These are phyloP conservation scores for Micrastur ruficollis DNA, from an alignment of 2,797 vertebrate species.

Conservation along the genomic window DNA sequence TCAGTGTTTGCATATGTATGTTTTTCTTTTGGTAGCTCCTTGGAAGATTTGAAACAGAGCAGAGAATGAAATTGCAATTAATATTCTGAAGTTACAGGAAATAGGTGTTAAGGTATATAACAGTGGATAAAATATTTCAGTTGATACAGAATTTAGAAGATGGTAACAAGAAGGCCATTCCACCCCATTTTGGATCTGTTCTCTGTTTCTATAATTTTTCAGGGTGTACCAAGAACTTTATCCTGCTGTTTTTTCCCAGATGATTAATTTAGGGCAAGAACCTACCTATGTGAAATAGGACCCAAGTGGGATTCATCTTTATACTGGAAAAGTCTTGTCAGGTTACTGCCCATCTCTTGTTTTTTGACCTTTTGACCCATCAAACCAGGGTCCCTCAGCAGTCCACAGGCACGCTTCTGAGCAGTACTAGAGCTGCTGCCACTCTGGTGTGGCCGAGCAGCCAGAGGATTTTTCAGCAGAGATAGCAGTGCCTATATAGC, in stretches of 20 bases:
- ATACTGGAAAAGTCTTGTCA: neutral
- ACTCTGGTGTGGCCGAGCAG: too few relatives aligned
- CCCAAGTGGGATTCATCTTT: neutral
- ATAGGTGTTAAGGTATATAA: neutral
- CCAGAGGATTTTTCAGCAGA: neutral
- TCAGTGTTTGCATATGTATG: neutral
- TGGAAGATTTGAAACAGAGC: neutral
- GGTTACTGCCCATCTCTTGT: neutral
- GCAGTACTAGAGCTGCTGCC: neutral
- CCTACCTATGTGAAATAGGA: neutral
- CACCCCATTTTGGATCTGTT: neutral
- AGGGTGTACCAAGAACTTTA: neutral
- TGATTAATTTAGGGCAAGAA: neutral
- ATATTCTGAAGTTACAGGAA: neutral
- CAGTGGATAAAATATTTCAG: neutral
- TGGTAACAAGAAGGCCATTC: neutral
- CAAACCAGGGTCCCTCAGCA: neutral
- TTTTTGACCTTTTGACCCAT: too few relatives aligned
- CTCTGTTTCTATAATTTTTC: neutral
- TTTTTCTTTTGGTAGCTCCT: neutral
- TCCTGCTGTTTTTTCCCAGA: neutral
- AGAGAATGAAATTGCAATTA: neutral
- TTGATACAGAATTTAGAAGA: neutral
- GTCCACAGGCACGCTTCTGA: neutral
- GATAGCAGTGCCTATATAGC: neutral